Base-by-base conservation (phyloP, 2,797 vertebrate genomes). In the Girardinus metallicus region DNA sequence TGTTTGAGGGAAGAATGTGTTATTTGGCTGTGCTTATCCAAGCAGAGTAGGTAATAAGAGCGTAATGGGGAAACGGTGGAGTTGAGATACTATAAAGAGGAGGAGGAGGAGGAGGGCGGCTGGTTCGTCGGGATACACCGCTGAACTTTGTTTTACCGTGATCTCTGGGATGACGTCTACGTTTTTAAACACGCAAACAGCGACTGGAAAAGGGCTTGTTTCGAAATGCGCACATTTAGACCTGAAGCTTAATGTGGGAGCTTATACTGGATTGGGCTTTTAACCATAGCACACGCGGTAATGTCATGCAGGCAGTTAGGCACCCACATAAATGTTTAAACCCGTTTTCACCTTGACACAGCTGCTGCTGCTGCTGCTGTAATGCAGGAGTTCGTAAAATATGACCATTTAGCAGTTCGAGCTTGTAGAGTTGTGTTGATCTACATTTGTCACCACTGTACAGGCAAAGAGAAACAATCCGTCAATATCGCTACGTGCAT, bases 11-110 rank as follows among this genome's bases (percentile, higher is more conserved):
- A 82, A 86, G 85, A 86, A 88, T 76, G 86, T 92, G 88, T 90
- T 86, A 89, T 91, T 93, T 93, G 86, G 84, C 86, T 87, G 86
- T 86, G 91, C 85, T 93, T 87, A 92, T 88, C 86, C 87, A 81
- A 87, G 85, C 86, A 89, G 83, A 90, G 85, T 66, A 91, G 81
- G 89, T 92, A 93, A 93, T 94, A 92, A 90, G 82, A 87, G 87
- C 85, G 76, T 93, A 93, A 94, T 94, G 90, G 89, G 89, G 89
- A 91, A 93, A 89, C 80, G 81, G 80, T 72, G 78, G 78, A 90
- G 85, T 84, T 89, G 81, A 88, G 86, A 89, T 87, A 80, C 89
- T 80, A 77, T 78, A 88, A 91, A 83, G 47, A 49, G 4, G 47
- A 21, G 47, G 47, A 51, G 49, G 49, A 53, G 55, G 41, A 29